phyloP scores from a whole-genome alignment of 2,797 vertebrate genomes.

The Clarias laeviceps region DNA sequence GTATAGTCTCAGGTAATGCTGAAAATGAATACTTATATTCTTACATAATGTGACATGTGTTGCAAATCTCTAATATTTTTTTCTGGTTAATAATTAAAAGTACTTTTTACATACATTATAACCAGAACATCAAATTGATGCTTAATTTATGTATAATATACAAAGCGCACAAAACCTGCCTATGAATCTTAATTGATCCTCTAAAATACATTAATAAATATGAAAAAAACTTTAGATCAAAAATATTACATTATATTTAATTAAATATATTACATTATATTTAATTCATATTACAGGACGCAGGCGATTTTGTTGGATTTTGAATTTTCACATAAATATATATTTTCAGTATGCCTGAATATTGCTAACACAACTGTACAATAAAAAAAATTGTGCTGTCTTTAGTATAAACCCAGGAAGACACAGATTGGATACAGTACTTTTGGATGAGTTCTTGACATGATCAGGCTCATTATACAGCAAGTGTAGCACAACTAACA shows the following conservation, averaged over 20 bases:
- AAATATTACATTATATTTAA: neutral
- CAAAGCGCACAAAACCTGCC: neutral
- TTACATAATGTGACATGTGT: neutral
- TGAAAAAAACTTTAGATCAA: neutral
- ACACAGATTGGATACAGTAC: neutral
- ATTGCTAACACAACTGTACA: neutral
- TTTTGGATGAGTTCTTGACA: neutral
- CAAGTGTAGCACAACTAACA: neutral
- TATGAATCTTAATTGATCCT: neutral
- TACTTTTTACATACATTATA: neutral
- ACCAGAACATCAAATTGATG: neutral
- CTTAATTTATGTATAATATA: neutral
- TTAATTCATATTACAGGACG: neutral
- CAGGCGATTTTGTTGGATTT: neutral
- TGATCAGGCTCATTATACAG: neutral
- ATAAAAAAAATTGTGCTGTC: neutral
- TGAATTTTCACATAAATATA: neutral
- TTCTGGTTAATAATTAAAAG: neutral
- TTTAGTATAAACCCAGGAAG: neutral
- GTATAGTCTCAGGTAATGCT: too few species aligned
- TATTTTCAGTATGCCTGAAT: neutral
- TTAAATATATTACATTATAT: neutral
- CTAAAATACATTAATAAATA: neutral
- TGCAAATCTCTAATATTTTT: neutral
- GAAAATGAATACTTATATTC: neutral